Base-by-base conservation (phyloP, 2,888 invertebrate species). In the Nomada ferruginata region DNA sequence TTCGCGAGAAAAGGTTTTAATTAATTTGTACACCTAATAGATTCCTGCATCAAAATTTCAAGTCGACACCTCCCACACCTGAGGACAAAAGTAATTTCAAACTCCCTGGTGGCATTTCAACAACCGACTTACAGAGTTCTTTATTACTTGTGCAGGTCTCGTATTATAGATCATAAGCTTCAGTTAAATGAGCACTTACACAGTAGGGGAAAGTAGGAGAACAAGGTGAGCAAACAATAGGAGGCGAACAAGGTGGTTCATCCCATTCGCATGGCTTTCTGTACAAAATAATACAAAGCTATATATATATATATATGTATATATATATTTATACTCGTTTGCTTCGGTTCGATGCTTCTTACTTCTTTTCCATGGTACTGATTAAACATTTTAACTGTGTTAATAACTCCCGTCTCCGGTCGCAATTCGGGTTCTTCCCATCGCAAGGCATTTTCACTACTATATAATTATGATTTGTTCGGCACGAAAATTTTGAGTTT, bases 211-310 rank as follows among this genome's bases (percentile, higher is more conserved):
- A 44, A 64, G n/a, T 76, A 72, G 36, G 53, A 64, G 59, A 44
- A 15, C 88, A 85, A 69, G 80, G 36, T 50, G 55, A 87, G 55
- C 89, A 89, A 36, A 87, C 87, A 42, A 86, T 84, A 59, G 90
- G 90, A 20, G 89, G 90, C 59, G 91, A 83, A 73, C 89, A 87
- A 11, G 89, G 82, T 29, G 90, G 87, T 47, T 92, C 92, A 74
- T 93, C 93, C 93, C 93, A 93, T 70, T 93, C 93, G 73, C 93
- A 93, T n/a, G 93, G 90, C 82, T 93, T 93, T 69, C 92, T 92
- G 57, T n/a, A 63, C 73, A 18, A 63, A 65, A 65, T n/a, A 60
- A 64, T 66, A 65, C 44, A 23, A 50, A 66, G 57, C 50, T 44
- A 47, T 1, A 50, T 29, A 26, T n/a, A 53, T 15, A 57, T 61